These are phyloP conservation scores for Channa argus DNA, from an alignment of 2,113 vertebrate species.

Conservation along the genomic window DNA sequence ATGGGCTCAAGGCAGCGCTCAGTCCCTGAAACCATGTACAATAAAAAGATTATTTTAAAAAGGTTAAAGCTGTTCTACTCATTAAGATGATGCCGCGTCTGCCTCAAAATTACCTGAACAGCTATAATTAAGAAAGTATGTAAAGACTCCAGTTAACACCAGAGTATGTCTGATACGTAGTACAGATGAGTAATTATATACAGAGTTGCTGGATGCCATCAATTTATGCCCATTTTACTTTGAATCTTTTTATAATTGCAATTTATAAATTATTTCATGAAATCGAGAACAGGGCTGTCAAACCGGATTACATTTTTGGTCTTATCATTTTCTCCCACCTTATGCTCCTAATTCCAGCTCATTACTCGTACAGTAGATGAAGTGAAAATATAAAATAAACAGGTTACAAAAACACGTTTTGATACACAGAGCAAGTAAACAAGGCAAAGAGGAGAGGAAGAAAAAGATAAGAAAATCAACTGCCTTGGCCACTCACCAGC, in stretches of 20 bases:
- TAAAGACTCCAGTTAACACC: too few species aligned
- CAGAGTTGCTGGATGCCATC: neutral
- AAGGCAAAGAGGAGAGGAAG: neutral
- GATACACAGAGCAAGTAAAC: constrained; percentile 8
- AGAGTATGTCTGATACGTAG: neutral
- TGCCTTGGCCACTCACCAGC: constrained; percentile 58
- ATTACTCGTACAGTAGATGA: constrained; percentile 21
- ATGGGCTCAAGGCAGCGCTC: constrained; percentile 84
- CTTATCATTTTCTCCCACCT: constrained; percentile 25
- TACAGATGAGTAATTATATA: neutral
- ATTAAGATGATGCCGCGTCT: neutral
- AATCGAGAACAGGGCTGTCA: constrained; percentile 9
- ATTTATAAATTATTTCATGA: neutral
- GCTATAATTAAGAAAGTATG: too few species aligned
- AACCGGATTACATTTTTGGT: constrained; percentile 20
- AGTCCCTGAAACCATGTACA: constrained; percentile 23
- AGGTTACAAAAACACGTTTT: neutral
- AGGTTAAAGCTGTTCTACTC: neutral
- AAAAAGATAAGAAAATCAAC: constrained; percentile 23
- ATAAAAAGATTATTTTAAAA: neutral
- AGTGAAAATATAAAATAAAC: neutral
- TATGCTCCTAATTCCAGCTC: constrained; percentile 19
- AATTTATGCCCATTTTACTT: neutral
- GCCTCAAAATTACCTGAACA: too few species aligned
- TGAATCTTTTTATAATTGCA: neutral